Evolutionary conservation across 2,888 invertebrate genomes (phyloP).

Genomic region (Sericinus montela): DNA sequence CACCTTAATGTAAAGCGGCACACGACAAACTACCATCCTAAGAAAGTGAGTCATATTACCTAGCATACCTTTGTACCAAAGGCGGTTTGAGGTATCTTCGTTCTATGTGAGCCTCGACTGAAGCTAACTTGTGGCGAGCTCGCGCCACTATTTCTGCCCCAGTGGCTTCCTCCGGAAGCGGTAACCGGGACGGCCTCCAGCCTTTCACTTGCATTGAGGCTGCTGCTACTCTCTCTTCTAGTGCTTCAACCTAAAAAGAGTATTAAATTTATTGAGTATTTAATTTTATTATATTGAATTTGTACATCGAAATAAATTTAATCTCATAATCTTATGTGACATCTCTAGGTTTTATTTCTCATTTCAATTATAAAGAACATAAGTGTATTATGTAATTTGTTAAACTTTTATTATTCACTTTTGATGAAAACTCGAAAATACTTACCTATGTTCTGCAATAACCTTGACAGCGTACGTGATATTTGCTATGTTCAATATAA

Average conservation of each 20-base stretch:
- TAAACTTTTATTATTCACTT: too few relatives aligned
- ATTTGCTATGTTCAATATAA: too few relatives aligned
- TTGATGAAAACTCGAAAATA: too few relatives aligned
- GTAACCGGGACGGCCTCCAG: constrained; percentile 81
- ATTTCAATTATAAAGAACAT: too few relatives aligned
- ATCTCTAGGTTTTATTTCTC: too few relatives aligned
- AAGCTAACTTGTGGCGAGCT: constrained; percentile 85
- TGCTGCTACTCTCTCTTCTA: constrained; percentile 93
- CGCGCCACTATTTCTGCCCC: constrained; percentile 79
- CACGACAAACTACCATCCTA: constrained; percentile 14
- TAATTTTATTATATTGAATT: too few relatives aligned
- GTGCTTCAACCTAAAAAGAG: constrained; percentile 82
- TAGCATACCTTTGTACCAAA: constrained; percentile 81
- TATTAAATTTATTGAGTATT: too few relatives aligned
- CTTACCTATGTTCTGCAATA: too few relatives aligned
- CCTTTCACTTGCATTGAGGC: constrained; percentile 95
- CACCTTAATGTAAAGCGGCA: constrained; percentile 10
- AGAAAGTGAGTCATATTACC: constrained; percentile 13
- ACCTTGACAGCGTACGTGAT: too few relatives aligned
- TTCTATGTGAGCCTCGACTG: constrained; percentile 94
- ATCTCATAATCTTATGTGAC: too few relatives aligned
- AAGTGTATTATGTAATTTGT: too few relatives aligned
- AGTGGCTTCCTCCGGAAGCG: constrained; percentile 78
- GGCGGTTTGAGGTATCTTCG: constrained; percentile 96
- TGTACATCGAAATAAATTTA: too few relatives aligned